Percentiles rank a stretch among this genome's conserved stretches.
Evolutionary conservation across 1,140 invertebrate genomes (phyloP).

Genomic region (Nomia melanderi): DNA sequence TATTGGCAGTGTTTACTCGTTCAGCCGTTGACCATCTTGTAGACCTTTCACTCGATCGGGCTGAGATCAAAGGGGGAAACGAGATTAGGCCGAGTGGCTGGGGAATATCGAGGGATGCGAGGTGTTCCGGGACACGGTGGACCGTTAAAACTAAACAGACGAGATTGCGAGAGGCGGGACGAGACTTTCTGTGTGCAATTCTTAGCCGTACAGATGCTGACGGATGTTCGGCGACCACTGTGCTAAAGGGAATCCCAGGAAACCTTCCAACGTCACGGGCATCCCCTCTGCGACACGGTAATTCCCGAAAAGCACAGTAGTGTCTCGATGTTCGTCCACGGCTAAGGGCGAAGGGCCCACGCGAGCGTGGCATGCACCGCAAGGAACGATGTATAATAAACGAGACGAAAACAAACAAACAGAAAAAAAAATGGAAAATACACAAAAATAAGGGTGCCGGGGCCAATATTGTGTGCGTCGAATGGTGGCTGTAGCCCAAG

Average conservation of each 20-base stretch:
- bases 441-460: constrained; percentile 70
- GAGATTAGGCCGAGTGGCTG: constrained; percentile 1
- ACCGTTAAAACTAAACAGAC: not conserved
- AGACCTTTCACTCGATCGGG: constrained; percentile 5
- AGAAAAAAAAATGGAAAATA: constrained; percentile 1
- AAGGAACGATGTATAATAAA: constrained; percentile 50
- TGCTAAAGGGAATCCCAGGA: too few species aligned
- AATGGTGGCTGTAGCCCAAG: constrained; percentile 58
- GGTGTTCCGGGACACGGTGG: not conserved
- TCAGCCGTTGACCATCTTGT: not conserved
- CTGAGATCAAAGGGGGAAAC: constrained; percentile 14
- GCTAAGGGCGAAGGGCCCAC: not conserved
- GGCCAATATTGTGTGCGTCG: constrained; percentile 71
- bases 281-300: too few species aligned
- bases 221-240: too few species aligned
- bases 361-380: constrained; percentile 12
- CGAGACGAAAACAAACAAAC: not conserved
- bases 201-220: too few species aligned
- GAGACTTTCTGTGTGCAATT: too few species aligned
- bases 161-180: too few species aligned
- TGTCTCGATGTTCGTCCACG: not conserved
- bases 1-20: constrained; percentile 2
- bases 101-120: not conserved
- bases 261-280: too few species aligned
- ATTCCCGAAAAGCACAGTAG: too few species aligned